A percentile compares a stretch with the other conserved stretches of the same genome.
These are phyloP conservation scores for Monarcha castaneiventris DNA, from an alignment of 2,113 vertebrate genomes.

Conservation along the genomic window DNA sequence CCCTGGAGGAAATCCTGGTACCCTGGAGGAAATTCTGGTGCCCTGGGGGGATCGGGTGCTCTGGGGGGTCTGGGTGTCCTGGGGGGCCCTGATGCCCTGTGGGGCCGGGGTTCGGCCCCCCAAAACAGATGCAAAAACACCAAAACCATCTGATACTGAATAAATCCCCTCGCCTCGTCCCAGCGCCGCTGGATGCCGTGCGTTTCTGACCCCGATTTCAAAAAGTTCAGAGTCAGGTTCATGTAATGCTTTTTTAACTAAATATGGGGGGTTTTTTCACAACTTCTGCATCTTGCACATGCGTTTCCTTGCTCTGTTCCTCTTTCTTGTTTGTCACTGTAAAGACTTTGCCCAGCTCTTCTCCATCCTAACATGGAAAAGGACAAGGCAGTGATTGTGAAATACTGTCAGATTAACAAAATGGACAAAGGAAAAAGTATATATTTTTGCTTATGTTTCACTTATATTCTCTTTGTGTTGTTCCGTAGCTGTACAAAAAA, in stretches of 20 bases:
- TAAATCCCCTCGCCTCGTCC: not conserved
- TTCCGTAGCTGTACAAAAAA: not conserved
- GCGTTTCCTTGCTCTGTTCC: not conserved
- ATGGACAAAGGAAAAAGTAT: not conserved
- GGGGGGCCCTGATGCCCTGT: not conserved
- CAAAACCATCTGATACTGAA: rapidly evolving
- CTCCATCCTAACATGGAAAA: not conserved
- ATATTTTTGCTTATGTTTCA: not conserved
- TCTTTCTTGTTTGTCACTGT: not conserved
- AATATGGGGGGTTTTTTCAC: not conserved
- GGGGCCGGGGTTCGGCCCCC: not conserved
- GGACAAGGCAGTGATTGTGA: not conserved
- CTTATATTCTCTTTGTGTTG: rapidly evolving
- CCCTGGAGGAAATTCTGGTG: not conserved
- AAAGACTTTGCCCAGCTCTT: not conserved
- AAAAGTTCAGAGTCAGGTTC: not conserved
- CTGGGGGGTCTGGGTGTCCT: not conserved
- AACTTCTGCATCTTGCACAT: not conserved
- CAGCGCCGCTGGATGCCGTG: rapidly evolving
- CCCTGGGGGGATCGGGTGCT: too few relatives aligned
- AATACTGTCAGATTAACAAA: not conserved
- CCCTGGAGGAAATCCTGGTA: not conserved
- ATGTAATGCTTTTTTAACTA: not conserved
- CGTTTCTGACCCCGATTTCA: rapidly evolving
- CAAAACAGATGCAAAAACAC: rapidly evolving